Evolutionary conservation across 2,113 vertebrate genomes (phyloP).

Genomic region (Polyodon spathula): DNA sequence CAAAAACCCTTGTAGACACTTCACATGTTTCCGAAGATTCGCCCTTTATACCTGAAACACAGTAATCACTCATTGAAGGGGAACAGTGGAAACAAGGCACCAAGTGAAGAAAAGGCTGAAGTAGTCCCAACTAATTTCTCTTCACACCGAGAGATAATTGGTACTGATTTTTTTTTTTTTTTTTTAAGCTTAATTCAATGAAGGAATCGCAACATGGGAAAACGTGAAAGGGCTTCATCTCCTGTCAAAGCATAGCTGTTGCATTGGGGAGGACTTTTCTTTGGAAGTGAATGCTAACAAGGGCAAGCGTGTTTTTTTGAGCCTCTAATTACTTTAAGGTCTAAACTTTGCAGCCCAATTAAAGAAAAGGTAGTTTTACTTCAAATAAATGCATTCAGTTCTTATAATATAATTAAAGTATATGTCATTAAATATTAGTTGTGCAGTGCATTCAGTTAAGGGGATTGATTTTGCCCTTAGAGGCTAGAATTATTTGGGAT

Average conservation of each 20-base stretch:
- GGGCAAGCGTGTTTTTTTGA: slow-evolving; percentile 85
- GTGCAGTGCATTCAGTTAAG: too few relatives aligned
- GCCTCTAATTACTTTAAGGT: slow-evolving; percentile 73
- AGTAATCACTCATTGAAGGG: slow-evolving; percentile 74
- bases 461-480: too few relatives aligned
- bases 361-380: slow-evolving; percentile 25
- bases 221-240: slow-evolving; percentile 78
- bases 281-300: slow-evolving; percentile 71
- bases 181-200: slow-evolving; percentile 74
- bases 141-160: slow-evolving; percentile 80
- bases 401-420: too few relatives aligned
- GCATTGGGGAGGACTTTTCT: slow-evolving; percentile 62
- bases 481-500: too few relatives aligned
- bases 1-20: slow-evolving; percentile 89
- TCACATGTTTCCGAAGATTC: slow-evolving; percentile 87
- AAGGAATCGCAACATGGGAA: slow-evolving; percentile 87
- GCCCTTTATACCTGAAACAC: slow-evolving; percentile 67
- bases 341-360: slow-evolving; percentile 60
- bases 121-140: slow-evolving; percentile 67
- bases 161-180: slow-evolving; percentile 54
- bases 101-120: slow-evolving; percentile 73
- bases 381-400: too few relatives aligned
- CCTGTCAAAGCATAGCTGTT: slow-evolving; percentile 66
- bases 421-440: too few relatives aligned
- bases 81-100: slow-evolving; percentile 70